Evolutionary conservation across 2,797 vertebrate species (phyloP).

Genomic region (Falco cherrug): DNA sequence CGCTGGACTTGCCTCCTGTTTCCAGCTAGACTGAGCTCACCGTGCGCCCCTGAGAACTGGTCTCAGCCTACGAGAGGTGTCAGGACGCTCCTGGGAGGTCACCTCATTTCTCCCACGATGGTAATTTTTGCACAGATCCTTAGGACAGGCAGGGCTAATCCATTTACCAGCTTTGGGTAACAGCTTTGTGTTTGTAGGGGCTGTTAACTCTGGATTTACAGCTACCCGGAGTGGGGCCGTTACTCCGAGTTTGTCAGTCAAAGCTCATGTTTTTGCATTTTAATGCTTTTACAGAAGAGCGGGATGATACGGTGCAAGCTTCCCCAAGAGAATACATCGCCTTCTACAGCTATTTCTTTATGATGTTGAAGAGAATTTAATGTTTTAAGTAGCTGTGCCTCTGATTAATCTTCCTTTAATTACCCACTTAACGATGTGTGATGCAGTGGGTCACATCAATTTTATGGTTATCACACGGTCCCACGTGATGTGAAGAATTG

Average conservation of each 20-base stretch:
- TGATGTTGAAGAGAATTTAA: background rate
- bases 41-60: too few species aligned
- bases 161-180: background rate
- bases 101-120: background rate
- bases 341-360: background rate
- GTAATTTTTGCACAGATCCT: background rate
- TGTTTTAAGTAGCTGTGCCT: background rate
- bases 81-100: background rate
- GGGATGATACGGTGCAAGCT: background rate
- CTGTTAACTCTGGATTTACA: background rate
- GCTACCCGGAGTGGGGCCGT: background rate
- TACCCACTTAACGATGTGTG: background rate
- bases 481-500: background rate
- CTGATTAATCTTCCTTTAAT: conserved; percentile 32
- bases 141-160: background rate
- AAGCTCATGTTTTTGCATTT: background rate
- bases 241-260: background rate
- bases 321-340: background rate
- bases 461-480: background rate
- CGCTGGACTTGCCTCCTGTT: background rate
- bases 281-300: background rate
- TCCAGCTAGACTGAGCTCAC: background rate
- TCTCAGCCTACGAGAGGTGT: background rate
- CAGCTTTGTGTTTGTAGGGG: background rate
- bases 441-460: background rate